Conservation (phyloP, 2,113 vertebrate species). For the Coryphaenoides rupestris region DNA sequence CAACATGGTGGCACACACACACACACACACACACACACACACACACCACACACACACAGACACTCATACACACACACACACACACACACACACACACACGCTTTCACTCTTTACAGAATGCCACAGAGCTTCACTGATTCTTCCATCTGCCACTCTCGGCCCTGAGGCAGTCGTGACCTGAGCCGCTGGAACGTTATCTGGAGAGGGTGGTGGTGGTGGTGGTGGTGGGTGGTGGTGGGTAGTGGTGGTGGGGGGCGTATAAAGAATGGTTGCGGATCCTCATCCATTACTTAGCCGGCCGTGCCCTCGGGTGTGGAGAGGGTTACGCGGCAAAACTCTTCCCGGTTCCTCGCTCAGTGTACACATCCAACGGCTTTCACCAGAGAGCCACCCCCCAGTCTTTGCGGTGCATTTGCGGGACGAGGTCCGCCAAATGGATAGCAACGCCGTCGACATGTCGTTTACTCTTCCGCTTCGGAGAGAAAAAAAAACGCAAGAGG, state of each 20-base stretch:
- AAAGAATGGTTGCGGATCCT: constrained; percentile 50
- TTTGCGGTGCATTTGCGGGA: not conserved
- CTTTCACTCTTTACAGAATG: constrained; percentile 37
- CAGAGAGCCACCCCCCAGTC: no score
- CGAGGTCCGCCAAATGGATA: not conserved
- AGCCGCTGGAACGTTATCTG: constrained; percentile 53
- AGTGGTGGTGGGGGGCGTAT: constrained; percentile 6
- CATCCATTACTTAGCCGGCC: constrained; percentile 54
- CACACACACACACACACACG: constrained; percentile 20
- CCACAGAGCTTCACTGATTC: constrained; percentile 47
- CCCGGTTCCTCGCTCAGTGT: constrained; percentile 16
- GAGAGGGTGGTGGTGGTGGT: constrained; percentile 14
- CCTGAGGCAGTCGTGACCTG: constrained; percentile 59
- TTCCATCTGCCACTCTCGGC: constrained; percentile 51
- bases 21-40: constrained; percentile 18
- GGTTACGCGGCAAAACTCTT: constrained; percentile 56
- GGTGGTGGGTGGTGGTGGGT: not conserved
- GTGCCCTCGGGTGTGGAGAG: constrained; percentile 57
- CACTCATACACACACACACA: not conserved
- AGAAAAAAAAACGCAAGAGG: no score
- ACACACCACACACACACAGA: not conserved
- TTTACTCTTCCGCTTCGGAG: no score
- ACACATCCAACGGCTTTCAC: not conserved
- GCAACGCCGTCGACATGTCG: no score
- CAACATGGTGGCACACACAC: constrained; percentile 2